phyloP scores from a whole-genome alignment of 2,113 vertebrate species.

The Callorhinus ursinus region DNA sequence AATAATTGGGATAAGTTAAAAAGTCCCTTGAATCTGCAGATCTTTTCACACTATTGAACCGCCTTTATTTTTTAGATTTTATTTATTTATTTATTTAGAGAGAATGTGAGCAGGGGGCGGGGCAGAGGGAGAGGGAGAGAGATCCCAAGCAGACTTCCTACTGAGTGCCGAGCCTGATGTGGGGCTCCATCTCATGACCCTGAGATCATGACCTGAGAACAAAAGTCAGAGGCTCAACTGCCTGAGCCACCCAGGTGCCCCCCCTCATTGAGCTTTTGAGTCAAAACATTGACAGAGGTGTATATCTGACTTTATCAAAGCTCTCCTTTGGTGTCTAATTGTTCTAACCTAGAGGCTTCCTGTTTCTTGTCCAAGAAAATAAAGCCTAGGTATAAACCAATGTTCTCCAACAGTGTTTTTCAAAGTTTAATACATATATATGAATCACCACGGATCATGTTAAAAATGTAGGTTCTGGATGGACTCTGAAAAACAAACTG shows the following conservation, averaged over 20 bases:
- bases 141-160: too few species aligned
- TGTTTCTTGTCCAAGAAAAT: not conserved
- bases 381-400: not conserved
- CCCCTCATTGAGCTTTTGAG: not conserved
- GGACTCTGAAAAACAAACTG: too few species aligned
- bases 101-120: too few species aligned
- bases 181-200: too few species aligned
- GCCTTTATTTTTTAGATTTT: too few species aligned
- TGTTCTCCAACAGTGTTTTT: not conserved
- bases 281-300: not conserved
- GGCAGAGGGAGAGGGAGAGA: too few species aligned
- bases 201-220: too few species aligned
- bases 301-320: not conserved
- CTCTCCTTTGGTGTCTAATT: not conserved
- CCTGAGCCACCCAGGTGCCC: too few species aligned
- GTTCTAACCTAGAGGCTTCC: not conserved
- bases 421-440: not conserved
- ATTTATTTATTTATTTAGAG: too few species aligned
- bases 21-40: not conserved
- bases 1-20: not conserved
- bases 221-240: too few species aligned
- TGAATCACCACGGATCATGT: not conserved
- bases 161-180: too few species aligned
- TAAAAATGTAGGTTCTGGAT: not conserved
- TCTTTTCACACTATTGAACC: too few species aligned